Evolutionary conservation across 2,888 invertebrate genomes (phyloP).

Genomic region (Lacanobia wlatinum): DNA sequence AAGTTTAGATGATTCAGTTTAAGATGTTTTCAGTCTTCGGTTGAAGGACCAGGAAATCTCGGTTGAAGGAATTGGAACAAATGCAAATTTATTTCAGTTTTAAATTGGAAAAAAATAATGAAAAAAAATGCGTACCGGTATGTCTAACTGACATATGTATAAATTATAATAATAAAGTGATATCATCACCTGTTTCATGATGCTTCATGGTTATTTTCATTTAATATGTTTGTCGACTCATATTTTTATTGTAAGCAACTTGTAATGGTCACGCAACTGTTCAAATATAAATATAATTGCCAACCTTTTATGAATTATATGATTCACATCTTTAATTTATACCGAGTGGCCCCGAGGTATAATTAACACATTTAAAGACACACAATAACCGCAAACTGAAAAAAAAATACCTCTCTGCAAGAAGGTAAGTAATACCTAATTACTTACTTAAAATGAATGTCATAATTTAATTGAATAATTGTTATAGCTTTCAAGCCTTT

Average conservation of each 20-base stretch:
- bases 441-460: constrained; percentile 23
- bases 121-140: too few species aligned
- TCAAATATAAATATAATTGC: constrained; percentile 36
- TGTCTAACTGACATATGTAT: not conserved
- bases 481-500: constrained; percentile 8
- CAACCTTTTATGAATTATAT: constrained; percentile 19
- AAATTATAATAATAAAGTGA: constrained; percentile 5
- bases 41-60: not conserved
- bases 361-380: constrained; percentile 20
- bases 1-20: too few species aligned
- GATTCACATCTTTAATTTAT: constrained; percentile 28
- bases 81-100: not conserved
- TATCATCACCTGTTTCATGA: not conserved
- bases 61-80: not conserved
- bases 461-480: constrained; percentile 38
- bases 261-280: constrained; percentile 43
- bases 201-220: constrained; percentile 11
- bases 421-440: not conserved
- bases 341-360: not conserved
- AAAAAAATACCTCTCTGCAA: not conserved
- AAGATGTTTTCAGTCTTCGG: not conserved
- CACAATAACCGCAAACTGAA: not conserved
- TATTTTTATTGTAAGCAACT: constrained; percentile 26
- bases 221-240: constrained; percentile 9
- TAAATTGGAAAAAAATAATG: not conserved